These are phyloP conservation scores for Acipenser transmontanus DNA, from an alignment of 2,797 vertebrate genomes.

Conservation along the genomic window DNA sequence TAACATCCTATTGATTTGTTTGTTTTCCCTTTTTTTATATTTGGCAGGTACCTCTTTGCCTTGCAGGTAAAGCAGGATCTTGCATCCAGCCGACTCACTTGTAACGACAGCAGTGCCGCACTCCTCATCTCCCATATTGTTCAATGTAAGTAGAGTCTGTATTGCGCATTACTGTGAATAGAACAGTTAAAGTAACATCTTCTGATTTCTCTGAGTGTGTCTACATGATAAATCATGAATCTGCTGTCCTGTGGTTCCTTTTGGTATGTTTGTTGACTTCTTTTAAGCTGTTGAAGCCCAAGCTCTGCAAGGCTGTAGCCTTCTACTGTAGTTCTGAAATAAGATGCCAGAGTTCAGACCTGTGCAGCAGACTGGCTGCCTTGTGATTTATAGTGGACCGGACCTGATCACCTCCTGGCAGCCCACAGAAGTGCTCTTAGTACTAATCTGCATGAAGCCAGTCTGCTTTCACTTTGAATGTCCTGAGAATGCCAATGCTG, in stretches of 20 bases:
- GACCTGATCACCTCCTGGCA: background rate
- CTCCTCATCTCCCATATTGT: conserved; percentile 92
- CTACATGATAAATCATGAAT: background rate
- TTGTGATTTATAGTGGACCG: background rate
- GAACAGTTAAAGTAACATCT: background rate
- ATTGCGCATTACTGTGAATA: background rate
- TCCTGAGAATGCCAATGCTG: too few species aligned
- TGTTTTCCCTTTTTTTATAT: conserved; percentile 20
- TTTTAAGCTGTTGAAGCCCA: too few species aligned
- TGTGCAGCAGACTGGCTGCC: background rate
- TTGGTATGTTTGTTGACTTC: background rate
- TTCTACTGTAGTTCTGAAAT: background rate
- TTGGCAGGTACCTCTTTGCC: conserved; percentile 89
- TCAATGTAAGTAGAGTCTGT: conserved; percentile 75
- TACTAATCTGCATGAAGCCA: too few species aligned
- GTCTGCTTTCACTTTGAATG: too few species aligned
- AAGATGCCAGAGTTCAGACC: background rate
- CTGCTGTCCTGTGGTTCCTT: background rate
- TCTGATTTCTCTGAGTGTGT: background rate
- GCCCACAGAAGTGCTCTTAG: too few species aligned
- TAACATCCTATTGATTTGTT: conserved; percentile 15
- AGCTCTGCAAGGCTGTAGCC: too few species aligned
- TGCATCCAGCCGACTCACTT: conserved; percentile 77
- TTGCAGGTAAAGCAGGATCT: conserved; percentile 94
- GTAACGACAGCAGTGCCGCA: conserved; percentile 85